Conservation (phyloP, 2,113 vertebrate species). For the Lynx canadensis region DNA sequence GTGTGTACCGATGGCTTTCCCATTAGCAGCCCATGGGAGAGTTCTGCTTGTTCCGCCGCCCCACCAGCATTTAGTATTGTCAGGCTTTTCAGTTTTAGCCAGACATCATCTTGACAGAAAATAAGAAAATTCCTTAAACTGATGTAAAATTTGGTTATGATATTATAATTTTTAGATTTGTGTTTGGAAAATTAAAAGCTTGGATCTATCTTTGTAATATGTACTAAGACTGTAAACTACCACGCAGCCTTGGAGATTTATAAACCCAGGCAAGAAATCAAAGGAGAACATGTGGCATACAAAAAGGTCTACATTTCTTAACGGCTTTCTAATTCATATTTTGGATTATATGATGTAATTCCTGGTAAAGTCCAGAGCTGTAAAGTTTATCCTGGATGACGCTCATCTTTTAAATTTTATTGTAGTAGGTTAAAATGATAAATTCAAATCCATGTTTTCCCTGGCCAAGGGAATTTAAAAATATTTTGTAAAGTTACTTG, state of each 20-base stretch:
- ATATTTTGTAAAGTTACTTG: constrained; percentile 38
- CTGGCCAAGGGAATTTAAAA: constrained; percentile 1
- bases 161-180: constrained; percentile 43
- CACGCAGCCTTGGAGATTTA: background rate
- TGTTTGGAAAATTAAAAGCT: constrained; percentile 56
- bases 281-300: constrained; percentile 16
- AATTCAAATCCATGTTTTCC: constrained; percentile 46
- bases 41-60: background rate
- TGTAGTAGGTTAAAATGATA: constrained; percentile 51
- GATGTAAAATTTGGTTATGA: constrained; percentile 17
- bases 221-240: constrained; percentile 14
- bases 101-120: background rate
- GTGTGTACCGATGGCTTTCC: background rate
- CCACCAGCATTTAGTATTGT: background rate
- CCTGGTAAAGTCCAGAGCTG: constrained; percentile 22
- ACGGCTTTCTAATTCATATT: constrained; percentile 6
- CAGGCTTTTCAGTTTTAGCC: constrained; percentile 16
- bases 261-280: background rate
- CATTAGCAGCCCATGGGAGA: background rate
- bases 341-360: constrained; percentile 44
- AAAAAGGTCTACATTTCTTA: constrained; percentile 37
- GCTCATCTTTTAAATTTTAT: constrained; percentile 47
- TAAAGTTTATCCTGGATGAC: constrained; percentile 21
- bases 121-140: constrained; percentile 29
- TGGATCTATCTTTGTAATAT: background rate